A percentile compares a stretch with the other conserved stretches of the same genome.
phyloP scores from a whole-genome alignment of 1,140 invertebrate species.

The Babylonia areolata region DNA sequence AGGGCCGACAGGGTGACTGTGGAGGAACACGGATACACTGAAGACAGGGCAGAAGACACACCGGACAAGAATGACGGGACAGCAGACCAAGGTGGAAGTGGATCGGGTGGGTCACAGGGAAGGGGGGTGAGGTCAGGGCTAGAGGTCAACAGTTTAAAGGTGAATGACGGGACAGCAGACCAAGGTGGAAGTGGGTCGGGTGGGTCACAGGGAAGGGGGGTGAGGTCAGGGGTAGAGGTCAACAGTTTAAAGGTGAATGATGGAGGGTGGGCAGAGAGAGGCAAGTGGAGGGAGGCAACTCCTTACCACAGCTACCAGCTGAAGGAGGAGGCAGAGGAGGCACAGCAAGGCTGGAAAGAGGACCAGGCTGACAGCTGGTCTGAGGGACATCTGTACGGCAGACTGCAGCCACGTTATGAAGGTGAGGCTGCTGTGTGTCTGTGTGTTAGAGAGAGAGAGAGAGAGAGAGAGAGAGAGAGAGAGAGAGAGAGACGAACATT shows the following conservation, averaged over 20 bases:
- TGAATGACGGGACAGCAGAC: no score
- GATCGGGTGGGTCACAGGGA: no score
- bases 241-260: no score
- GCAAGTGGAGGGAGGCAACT: not conserved
- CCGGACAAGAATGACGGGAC: no score
- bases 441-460: slow-evolving; percentile 23
- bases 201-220: no score
- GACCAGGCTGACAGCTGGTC: not conserved
- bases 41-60: no score
- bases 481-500: not conserved
- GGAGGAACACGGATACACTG: no score
- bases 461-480: slow-evolving; percentile 30
- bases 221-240: not conserved
- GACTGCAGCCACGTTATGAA: not conserved
- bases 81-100: no score
- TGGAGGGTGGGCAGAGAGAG: not conserved
- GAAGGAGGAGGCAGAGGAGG: not conserved
- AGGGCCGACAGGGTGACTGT: no score
- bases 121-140: no score
- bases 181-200: no score
- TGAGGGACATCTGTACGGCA: not conserved
- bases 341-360: not conserved
- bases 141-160: no score
- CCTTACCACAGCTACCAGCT: not conserved
- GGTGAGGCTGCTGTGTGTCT: not conserved